Evolutionary conservation across 2,888 invertebrate genomes (phyloP).

Genomic region (Dasysyrphus tricinctus): DNA sequence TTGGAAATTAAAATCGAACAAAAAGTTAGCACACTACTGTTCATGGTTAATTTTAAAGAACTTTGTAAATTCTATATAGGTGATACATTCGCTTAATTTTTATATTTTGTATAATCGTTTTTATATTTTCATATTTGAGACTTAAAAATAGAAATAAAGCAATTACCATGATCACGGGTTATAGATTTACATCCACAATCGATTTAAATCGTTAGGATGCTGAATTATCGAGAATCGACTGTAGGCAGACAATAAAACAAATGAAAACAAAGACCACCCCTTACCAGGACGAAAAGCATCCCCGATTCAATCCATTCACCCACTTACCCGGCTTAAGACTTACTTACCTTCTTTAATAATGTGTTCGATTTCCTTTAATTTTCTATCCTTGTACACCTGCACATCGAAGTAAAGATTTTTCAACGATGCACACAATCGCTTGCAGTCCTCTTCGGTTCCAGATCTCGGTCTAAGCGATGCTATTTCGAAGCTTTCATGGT

Average conservation of each 20-base stretch:
- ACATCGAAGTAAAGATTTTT: slow-evolving; percentile 89
- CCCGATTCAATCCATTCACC: not conserved
- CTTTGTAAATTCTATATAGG: too few species aligned
- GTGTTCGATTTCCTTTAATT: slow-evolving; percentile 87
- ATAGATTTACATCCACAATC: too few species aligned
- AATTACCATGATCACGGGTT: too few species aligned
- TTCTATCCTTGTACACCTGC: slow-evolving; percentile 88
- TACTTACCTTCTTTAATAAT: slow-evolving; percentile 85
- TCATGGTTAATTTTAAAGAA: too few species aligned
- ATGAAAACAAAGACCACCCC: not conserved
- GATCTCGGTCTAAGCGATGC: slow-evolving; percentile 88
- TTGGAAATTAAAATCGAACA: too few species aligned
- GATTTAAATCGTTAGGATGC: too few species aligned
- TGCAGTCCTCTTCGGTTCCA: slow-evolving; percentile 94
- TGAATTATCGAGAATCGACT: too few species aligned
- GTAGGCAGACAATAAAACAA: not conserved
- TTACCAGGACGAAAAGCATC: not conserved
- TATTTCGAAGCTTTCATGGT: slow-evolving; percentile 93
- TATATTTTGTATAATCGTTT: too few species aligned
- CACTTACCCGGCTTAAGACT: not conserved
- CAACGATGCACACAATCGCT: slow-evolving; percentile 88
- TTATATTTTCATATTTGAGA: too few species aligned
- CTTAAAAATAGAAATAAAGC: too few species aligned
- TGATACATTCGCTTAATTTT: too few species aligned
- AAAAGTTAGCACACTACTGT: too few species aligned